These are phyloP conservation scores for Sympetrum striolatum DNA, from an alignment of 2,888 invertebrate genomes.

Conservation along the genomic window DNA sequence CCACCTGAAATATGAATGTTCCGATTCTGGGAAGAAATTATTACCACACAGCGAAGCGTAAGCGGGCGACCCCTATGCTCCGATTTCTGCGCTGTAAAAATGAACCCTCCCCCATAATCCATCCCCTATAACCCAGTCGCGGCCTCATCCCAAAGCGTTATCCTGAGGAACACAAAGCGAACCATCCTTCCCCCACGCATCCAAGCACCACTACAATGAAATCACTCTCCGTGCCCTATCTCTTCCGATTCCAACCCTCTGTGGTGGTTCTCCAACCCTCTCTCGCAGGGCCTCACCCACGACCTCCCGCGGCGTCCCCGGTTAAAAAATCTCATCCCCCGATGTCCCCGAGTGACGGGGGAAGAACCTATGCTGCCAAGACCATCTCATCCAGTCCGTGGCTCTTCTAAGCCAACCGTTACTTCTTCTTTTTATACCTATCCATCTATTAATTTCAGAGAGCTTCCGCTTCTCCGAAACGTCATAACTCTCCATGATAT, in stretches of 20 bases:
- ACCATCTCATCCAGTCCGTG: not conserved
- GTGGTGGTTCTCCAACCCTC: not conserved
- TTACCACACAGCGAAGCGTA: too few relatives aligned
- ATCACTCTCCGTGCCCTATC: not conserved
- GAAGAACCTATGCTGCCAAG: not conserved
- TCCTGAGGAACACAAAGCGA: not conserved
- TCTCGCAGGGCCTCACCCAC: not conserved
- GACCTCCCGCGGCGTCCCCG: not conserved
- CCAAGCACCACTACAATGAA: not conserved
- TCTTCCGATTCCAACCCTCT: not conserved
- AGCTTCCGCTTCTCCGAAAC: not conserved
- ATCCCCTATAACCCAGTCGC: not conserved
- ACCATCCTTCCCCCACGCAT: not conserved
- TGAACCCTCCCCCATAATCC: not conserved
- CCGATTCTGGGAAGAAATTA: too few relatives aligned
- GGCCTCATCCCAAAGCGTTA: not conserved
- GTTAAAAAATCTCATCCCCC: not conserved
- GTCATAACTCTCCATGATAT: not conserved
- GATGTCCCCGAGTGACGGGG: not conserved
- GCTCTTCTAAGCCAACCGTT: not conserved
- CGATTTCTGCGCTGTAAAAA: not conserved
- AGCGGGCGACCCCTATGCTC: not conserved
- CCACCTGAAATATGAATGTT: too few relatives aligned
- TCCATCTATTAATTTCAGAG: not conserved
- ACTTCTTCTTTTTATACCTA: not conserved